Base-by-base conservation (phyloP, 2,888 invertebrate species). In the Polymixis lichenea region DNA sequence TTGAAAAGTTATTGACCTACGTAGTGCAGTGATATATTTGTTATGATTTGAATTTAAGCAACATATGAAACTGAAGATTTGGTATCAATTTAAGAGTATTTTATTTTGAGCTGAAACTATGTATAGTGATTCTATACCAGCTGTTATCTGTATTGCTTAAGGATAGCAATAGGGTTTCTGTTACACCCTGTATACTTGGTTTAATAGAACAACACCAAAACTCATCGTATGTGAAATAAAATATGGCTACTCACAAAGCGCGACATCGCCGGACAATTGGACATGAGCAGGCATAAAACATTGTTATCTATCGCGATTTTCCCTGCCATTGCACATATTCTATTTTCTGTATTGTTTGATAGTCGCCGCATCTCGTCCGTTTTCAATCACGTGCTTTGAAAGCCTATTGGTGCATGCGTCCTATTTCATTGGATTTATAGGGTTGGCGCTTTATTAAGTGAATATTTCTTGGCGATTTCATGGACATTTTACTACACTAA, bases 261-360 rank as follows among this genome's bases (percentile, higher is more conserved):
- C 61, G 17, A 46, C n/a, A 64, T 13, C 17, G 56, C 32, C 9
- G 46, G 28, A 78, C 69, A 64, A 68, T 60, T 56, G 69, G 49
- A 77, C 67, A 60, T 32, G 53, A 38, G 32, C 22, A 46, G 25
- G 60, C 67, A 70, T 69, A 83, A 71, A 78, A 80, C 83, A 83
- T 83, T 56, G 79, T 65, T 83, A 78, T 83, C 83, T 60, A 46
- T 66, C 17, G 38, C 46, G 22, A 78, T 72, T 81, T 78, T 66
- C 38, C 56, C 80, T 56, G 49, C 69, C 65, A 84, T 69, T 68
- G 71, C 69, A 69, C 43, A 72, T 72, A 84, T 80, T 84, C 72
- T 80, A 60, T 82, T 72, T 75, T 53, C 68, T 60, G 60, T 69
- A 72, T 84, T 82, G 75, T 84, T 65, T 75, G 76, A 25, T 61